Evolutionary conservation across 2,113 vertebrate species (phyloP), one percentile per base, ranked within the genome.

Genomic region (Ardeotis arabs): DNA sequence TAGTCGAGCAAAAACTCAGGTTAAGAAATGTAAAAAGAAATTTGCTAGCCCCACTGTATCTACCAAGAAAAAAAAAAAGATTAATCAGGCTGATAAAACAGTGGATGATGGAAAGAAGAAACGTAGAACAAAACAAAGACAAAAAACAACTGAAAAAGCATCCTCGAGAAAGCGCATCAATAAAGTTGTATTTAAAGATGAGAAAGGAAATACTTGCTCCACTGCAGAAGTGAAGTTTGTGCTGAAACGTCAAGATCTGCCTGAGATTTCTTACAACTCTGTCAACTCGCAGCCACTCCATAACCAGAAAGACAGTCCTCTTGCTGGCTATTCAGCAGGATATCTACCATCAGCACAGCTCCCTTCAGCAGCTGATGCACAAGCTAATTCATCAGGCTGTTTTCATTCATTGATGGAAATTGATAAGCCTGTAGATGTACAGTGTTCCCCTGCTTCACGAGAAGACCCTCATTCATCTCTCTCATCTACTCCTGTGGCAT

Each of bases 1-100:
- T 67, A 96, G 95, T 96, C 97, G 97, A 72, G 96, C 95, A 37
- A 98, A 97, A 98, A 86, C 93, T 77, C 98, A 98, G 90, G 95
- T 97, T 83, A 97, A 97, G 90, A 99, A 98, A 97, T 96, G 97
- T 81, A 99, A 98, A 95, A 98, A 98, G 95, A 98, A 98, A 91
- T 94, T 98, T 86, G 68, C 84, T 72, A 96, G 93, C 50, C 85
- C 97, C 39, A 50, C 97, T 88, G 84, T 95, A 45, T 93, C 96
- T 84, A 95, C 93, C 63, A 98, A 98, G 93, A 99, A 98, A 97
- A 98, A 97, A 95, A 98, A 96, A 85, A 98, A 96, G 95, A 69
- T 93, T 39, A 99, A 92, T 95, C 97, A 98, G 70, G 75, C 94
- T 39, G 90, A 88, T 85, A 98, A 98, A 97, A 69, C 90, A 75